Percentiles rank a stretch among this genome's conserved stretches.
Evolutionary conservation across 2,113 vertebrate genomes (phyloP).

Genomic region (Bubo scandiacus): DNA sequence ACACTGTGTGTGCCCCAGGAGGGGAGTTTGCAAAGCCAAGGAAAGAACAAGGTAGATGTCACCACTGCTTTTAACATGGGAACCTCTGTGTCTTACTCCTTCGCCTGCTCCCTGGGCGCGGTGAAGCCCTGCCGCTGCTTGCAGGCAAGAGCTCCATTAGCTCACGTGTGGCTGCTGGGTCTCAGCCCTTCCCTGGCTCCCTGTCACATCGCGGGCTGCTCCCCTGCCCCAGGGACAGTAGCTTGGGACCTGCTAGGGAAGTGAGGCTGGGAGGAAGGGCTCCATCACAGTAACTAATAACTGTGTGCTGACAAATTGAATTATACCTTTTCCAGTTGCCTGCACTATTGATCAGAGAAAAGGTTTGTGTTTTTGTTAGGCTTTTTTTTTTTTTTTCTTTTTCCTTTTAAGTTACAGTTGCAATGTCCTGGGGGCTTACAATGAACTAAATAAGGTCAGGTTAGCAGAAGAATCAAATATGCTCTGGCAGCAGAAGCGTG

Average conservation of each 20-base stretch:
- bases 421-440: slow-evolving; percentile 28
- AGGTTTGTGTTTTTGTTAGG: slow-evolving; percentile 30
- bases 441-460: slow-evolving; percentile 39
- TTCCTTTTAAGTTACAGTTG: slow-evolving; percentile 40
- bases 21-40: fast-evolving
- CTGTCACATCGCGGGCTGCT: neutral
- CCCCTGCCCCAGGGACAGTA: neutral
- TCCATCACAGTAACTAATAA: slow-evolving; percentile 66
- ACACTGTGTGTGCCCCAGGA: neutral
- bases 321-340: slow-evolving; percentile 57
- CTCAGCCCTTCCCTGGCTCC: neutral
- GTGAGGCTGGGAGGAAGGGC: neutral
- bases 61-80: neutral
- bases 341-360: slow-evolving; percentile 48
- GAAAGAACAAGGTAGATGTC: neutral
- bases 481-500: slow-evolving; percentile 50
- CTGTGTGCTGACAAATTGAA: slow-evolving; percentile 60
- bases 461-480: slow-evolving; percentile 47
- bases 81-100: neutral
- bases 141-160: neutral
- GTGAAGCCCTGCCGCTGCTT: neutral
- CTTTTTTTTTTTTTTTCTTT: neutral
- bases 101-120: fast-evolving
- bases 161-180: neutral
- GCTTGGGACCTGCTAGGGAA: fast-evolving